Evolutionary conservation across 2,888 invertebrate genomes (phyloP), one percentile per base, ranked within the genome.

Genomic region (Chaitophorus viminalis): DNA sequence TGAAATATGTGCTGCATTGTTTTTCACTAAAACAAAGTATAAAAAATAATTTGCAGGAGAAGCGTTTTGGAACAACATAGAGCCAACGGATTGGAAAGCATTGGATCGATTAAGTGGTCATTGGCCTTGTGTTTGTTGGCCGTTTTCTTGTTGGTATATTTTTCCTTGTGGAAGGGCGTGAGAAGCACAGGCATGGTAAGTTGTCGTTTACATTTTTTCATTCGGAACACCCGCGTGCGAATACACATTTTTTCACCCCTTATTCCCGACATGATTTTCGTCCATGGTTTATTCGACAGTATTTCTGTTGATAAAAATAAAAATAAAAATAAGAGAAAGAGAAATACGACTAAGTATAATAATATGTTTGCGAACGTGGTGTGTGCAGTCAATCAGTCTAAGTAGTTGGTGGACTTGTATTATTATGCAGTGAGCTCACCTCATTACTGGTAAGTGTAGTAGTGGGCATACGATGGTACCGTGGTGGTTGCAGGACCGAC

Each of bases 141-240:
- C 6, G 98, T 98, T 88, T 98, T 98, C 92, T 93, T 98, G 65
- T 93, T 98, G 90, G 98, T 98, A 90, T 98, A 98, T 92, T 98
- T 98, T 93, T 97, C 98, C 0, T 92, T 99, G 17, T 98, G 98
- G 98, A 98, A 98, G 92, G 98, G 98, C 11, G 96, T 97, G 9
- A 93, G 95, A 89, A 96, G 96, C 91, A 95, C 98, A 77, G 98
- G 98, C 90, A 98, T 98, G 94, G 98, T 96, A 91, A 91, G 91
- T 89, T 31, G 60, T 83, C 76, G 21, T 76, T 82, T 52, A 72
- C 33, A 72, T 33, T 75, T 21, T 25, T 83, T 82, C 84, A 52
- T 33, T 82, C 25, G 5, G 11, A 8, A 14, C 39, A 18, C n/a
- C 8, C 70, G 21, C 4, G 65, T 21, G n/a, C 60, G 31, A 31